These are phyloP conservation scores for Mystacides longicornis DNA, from an alignment of 2,888 invertebrate genomes.

Conservation along the genomic window DNA sequence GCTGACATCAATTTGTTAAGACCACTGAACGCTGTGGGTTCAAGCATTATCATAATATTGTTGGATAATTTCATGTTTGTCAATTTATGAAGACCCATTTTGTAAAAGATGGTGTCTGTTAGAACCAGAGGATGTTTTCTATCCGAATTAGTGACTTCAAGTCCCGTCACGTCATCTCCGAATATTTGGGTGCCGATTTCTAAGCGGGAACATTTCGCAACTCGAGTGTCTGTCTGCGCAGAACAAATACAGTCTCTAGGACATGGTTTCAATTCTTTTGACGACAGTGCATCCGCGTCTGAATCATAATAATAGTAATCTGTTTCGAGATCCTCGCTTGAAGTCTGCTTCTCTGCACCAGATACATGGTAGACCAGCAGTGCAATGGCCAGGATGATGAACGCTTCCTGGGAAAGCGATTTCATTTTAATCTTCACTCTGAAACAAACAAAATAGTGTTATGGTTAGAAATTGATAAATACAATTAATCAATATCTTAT, in stretches of 20 bases:
- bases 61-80: constrained; percentile 62
- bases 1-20: constrained; percentile 60
- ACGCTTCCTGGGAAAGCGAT: constrained; percentile 45
- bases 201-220: constrained; percentile 61
- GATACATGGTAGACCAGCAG: constrained; percentile 33
- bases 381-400: constrained; percentile 39
- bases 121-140: constrained; percentile 51
- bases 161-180: constrained; percentile 57
- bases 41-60: constrained; percentile 58
- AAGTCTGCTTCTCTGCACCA: background rate
- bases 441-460: constrained; percentile 30
- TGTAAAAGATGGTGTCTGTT: constrained; percentile 53
- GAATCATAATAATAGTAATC: constrained; percentile 38
- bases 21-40: constrained; percentile 62
- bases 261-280: constrained; percentile 48
- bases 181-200: constrained; percentile 61
- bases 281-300: constrained; percentile 41
- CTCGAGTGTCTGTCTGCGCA: constrained; percentile 52
- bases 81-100: constrained; percentile 56
- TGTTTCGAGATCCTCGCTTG: too few relatives aligned
- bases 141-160: constrained; percentile 58
- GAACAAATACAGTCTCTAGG: constrained; percentile 57
- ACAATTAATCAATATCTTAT: background rate
- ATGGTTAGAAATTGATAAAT: background rate
- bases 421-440: constrained; percentile 43